A percentile compares a stretch with the other conserved stretches of the same genome.
Conservation (phyloP, 2,113 vertebrate species). For the Tauraco erythrolophus region DNA sequence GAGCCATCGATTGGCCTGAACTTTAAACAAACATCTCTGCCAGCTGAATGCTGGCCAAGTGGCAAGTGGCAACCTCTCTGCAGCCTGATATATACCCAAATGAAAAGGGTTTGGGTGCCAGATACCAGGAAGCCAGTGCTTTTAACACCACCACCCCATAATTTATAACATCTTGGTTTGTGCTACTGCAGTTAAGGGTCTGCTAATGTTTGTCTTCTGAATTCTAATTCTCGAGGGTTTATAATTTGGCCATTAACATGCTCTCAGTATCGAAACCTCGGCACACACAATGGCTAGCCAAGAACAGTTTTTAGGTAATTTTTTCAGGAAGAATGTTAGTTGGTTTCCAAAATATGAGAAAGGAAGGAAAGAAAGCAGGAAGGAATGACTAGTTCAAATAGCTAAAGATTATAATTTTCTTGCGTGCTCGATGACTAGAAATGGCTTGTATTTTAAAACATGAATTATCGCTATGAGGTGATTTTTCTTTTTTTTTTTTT, state of each 20-base stretch:
- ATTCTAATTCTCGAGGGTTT: slow-evolving; percentile 57
- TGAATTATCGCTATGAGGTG: neutral
- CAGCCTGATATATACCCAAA: slow-evolving; percentile 63
- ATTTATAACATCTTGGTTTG: slow-evolving; percentile 68
- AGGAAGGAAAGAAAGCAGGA: slow-evolving; percentile 69
- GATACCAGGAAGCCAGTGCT: slow-evolving; percentile 59
- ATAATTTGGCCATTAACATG: slow-evolving; percentile 59
- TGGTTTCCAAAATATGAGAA: slow-evolving; percentile 69
- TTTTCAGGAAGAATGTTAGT: slow-evolving; percentile 44
- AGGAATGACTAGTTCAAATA: slow-evolving; percentile 57
- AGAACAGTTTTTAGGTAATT: slow-evolving; percentile 37
- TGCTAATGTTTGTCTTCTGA: slow-evolving; percentile 54
- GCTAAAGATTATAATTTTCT: slow-evolving; percentile 57
- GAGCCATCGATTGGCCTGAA: neutral
- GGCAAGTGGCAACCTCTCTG: slow-evolving; percentile 59
- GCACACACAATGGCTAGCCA: slow-evolving; percentile 40
- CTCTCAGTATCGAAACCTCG: slow-evolving; percentile 47
- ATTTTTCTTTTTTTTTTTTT: slow-evolving; percentile 7
- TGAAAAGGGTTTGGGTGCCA: slow-evolving; percentile 61
- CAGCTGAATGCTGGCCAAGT: slow-evolving; percentile 55
- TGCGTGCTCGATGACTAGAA: neutral
- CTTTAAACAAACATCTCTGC: neutral
- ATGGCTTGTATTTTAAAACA: slow-evolving; percentile 6
- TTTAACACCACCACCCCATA: slow-evolving; percentile 70
- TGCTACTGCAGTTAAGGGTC: slow-evolving; percentile 51